Evolutionary conservation across 1,140 invertebrate species (phyloP).

Genomic region (Meloidogyne floridensis): DNA sequence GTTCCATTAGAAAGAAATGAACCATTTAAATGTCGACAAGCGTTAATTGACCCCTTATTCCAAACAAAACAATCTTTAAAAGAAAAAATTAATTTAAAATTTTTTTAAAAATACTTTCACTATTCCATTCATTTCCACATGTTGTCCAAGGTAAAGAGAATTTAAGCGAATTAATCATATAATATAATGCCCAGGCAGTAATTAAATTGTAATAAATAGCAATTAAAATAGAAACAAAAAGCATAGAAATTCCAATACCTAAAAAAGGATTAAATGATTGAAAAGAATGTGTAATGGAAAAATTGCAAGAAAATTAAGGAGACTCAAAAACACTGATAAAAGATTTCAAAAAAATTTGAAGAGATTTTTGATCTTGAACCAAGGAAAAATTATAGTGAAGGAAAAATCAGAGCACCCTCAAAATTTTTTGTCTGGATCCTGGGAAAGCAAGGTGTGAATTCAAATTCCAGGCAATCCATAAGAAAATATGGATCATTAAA

Average conservation of each 20-base stretch:
- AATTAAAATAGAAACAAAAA: constrained; percentile 54
- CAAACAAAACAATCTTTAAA: constrained; percentile 52
- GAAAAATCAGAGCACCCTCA: too few relatives aligned
- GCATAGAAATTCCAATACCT: constrained; percentile 61
- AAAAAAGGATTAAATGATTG: background rate
- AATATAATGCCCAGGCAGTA: constrained; percentile 60
- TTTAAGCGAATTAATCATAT: constrained; percentile 66
- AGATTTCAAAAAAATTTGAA: too few relatives aligned
- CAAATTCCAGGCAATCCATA: too few relatives aligned
- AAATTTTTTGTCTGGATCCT: too few relatives aligned
- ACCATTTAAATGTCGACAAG: constrained; percentile 53
- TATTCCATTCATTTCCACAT: constrained; percentile 67
- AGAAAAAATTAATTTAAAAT: constrained; percentile 6
- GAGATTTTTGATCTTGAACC: too few relatives aligned
- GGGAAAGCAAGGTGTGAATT: too few relatives aligned
- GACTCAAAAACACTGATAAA: too few relatives aligned
- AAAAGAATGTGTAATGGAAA: background rate
- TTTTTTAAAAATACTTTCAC: constrained; percentile 44
- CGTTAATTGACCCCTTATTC: constrained; percentile 51
- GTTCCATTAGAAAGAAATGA: constrained; percentile 45
- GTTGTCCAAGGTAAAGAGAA: constrained; percentile 67
- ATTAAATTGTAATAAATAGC: constrained; percentile 62
- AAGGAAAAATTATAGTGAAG: too few relatives aligned
- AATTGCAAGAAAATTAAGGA: background rate
- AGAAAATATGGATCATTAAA: background rate